A percentile compares a stretch with the other conserved stretches of the same genome.
Evolutionary conservation across 2,888 invertebrate genomes (phyloP).

Genomic region (Drosophila mulleri): DNA sequence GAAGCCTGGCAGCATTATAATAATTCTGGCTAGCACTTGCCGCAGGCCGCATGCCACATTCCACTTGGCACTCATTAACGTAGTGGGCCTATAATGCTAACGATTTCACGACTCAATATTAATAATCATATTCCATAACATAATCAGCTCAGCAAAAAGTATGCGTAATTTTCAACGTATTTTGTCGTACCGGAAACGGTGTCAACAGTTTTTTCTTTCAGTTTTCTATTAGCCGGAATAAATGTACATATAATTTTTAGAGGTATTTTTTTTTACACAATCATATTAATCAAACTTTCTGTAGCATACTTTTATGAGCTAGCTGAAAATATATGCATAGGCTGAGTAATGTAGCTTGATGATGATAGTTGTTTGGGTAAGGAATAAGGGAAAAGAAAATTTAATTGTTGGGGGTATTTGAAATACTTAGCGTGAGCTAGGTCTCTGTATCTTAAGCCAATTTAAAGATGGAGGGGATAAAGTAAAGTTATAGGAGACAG

Average conservation of each 20-base stretch:
- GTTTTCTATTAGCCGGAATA: background rate
- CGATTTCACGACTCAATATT: slow-evolving; percentile 2
- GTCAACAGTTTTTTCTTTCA: background rate
- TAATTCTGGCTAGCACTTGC: slow-evolving; percentile 22
- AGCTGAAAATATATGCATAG: background rate
- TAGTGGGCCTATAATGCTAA: slow-evolving; percentile 20
- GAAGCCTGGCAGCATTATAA: slow-evolving; percentile 25
- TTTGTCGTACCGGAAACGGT: background rate
- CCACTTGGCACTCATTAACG: slow-evolving; percentile 9
- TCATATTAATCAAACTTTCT: background rate
- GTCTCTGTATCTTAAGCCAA: background rate
- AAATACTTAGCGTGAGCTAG: background rate
- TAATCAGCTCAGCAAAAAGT: background rate
- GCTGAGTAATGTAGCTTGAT: background rate
- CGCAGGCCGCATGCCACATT: background rate
- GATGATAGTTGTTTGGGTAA: background rate
- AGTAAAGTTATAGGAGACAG: background rate
- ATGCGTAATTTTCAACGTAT: background rate
- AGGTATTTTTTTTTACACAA: background rate
- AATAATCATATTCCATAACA: slow-evolving; percentile 1
- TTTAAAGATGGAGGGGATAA: no score
- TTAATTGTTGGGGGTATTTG: background rate
- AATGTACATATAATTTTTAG: background rate
- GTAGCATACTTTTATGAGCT: slow-evolving; percentile 20
- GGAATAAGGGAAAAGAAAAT: no score